These are phyloP conservation scores for Mactra quadrangularis DNA, from an alignment of 1,140 invertebrate species.

Conservation along the genomic window DNA sequence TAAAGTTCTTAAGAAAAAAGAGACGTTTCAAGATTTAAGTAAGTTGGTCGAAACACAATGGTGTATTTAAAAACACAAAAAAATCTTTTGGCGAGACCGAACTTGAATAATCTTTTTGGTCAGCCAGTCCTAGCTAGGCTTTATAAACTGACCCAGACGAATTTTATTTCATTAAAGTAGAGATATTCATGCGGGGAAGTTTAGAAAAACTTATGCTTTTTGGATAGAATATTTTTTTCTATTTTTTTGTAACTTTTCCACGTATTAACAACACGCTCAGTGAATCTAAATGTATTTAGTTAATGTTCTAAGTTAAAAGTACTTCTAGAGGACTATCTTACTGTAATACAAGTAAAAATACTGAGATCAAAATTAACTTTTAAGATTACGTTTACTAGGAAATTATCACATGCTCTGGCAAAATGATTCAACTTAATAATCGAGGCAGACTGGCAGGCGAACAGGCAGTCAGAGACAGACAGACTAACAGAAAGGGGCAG, in stretches of 20 bases:
- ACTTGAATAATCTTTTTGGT: neutral
- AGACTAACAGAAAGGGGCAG: too few relatives aligned
- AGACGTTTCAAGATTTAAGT: neutral
- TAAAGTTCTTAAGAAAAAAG: neutral
- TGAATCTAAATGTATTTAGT: too few relatives aligned
- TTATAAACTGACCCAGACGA: neutral
- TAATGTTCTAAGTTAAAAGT: too few relatives aligned
- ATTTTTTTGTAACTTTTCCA: neutral
- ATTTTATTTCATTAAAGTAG: neutral
- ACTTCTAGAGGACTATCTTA: too few relatives aligned
- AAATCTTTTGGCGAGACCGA: constrained; percentile 6
- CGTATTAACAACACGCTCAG: neutral
- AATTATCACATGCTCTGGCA: too few relatives aligned
- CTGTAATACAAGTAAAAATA: too few relatives aligned
- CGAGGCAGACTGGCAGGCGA: too few relatives aligned
- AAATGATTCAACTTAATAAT: too few relatives aligned
- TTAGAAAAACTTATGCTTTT: neutral
- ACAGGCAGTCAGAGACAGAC: too few relatives aligned
- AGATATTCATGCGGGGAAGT: neutral
- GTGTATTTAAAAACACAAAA: constrained; percentile 3
- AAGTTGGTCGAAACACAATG: neutral
- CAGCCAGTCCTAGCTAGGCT: neutral
- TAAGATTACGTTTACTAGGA: too few relatives aligned
- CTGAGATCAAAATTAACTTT: too few relatives aligned
- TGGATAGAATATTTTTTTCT: neutral